These are phyloP conservation scores for Tautogolabrus adspersus DNA, from an alignment of 2,113 vertebrate species.

Conservation along the genomic window DNA sequence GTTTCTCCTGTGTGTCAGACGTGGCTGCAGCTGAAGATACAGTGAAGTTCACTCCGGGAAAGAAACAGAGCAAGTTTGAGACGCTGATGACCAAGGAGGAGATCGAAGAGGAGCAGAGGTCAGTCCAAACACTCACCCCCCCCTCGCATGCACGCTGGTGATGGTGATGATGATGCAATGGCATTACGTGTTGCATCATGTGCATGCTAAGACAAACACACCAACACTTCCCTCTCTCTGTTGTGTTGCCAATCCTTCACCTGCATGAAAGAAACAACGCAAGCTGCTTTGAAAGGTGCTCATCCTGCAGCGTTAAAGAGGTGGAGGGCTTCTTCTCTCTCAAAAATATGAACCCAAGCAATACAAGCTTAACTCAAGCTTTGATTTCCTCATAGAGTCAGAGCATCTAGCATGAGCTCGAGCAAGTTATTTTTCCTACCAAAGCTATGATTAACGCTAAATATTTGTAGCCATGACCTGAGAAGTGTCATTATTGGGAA, in stretches of 20 bases:
- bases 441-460: too few relatives aligned
- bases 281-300: not conserved
- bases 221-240: not conserved
- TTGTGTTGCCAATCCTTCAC: not conserved
- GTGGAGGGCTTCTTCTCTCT: not conserved
- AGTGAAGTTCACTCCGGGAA: conserved; percentile 86
- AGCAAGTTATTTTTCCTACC: not conserved
- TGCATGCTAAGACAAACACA: not conserved
- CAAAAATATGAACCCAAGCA: not conserved
- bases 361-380: not conserved
- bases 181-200: not conserved
- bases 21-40: conserved; percentile 74
- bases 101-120: conserved; percentile 94
- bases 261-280: not conserved
- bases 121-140: conserved; percentile 11
- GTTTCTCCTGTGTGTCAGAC: conserved; percentile 59
- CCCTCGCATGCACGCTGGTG: too few relatives aligned
- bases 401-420: not conserved
- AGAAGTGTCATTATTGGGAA: too few relatives aligned
- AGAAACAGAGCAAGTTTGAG: conserved; percentile 88
- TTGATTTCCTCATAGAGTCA: not conserved
- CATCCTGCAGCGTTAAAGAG: not conserved
- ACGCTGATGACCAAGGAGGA: conserved; percentile 92
- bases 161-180: not conserved
- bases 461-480: too few relatives aligned